A percentile compares a stretch with the other conserved stretches of the same genome.
phyloP scores from a whole-genome alignment of 2,113 vertebrate genomes.

The Penelope pileata region DNA sequence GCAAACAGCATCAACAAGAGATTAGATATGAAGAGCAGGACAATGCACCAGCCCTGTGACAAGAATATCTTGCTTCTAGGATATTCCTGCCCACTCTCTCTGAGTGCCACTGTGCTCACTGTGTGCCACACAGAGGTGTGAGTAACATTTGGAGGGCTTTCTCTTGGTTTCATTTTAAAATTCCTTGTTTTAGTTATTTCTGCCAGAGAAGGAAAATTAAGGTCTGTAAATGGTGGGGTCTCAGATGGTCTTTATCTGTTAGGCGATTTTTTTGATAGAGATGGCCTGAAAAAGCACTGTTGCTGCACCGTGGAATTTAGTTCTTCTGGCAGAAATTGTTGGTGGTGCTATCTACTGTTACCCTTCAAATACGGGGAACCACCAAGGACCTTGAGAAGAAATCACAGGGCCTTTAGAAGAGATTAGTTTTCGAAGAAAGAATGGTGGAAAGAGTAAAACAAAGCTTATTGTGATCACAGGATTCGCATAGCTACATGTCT shows the following conservation, averaged over 20 bases:
- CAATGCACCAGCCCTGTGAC: not conserved
- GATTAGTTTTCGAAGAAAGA: not conserved
- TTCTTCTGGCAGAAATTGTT: not conserved
- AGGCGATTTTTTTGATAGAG: not conserved
- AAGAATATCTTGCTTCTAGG: not conserved
- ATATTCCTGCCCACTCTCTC: not conserved
- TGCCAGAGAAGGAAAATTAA: not conserved
- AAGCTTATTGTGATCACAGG: not conserved
- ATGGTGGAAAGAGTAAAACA: not conserved
- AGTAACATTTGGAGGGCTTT: not conserved
- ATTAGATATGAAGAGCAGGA: not conserved
- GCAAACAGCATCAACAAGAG: not conserved
- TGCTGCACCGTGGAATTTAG: not conserved
- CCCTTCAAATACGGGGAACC: not conserved
- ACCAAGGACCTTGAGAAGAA: not conserved
- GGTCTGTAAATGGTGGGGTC: not conserved
- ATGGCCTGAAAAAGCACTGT: not conserved
- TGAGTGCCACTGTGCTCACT: not conserved
- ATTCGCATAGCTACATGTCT: not conserved
- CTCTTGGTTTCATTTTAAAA: not conserved
- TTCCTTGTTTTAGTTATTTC: not conserved
- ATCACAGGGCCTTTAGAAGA: not conserved
- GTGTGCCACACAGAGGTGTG: not conserved
- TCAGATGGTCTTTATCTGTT: not conserved
- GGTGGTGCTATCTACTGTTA: not conserved